These are phyloP conservation scores for Pionites leucogaster DNA, from an alignment of 2,113 vertebrate genomes.

Conservation along the genomic window DNA sequence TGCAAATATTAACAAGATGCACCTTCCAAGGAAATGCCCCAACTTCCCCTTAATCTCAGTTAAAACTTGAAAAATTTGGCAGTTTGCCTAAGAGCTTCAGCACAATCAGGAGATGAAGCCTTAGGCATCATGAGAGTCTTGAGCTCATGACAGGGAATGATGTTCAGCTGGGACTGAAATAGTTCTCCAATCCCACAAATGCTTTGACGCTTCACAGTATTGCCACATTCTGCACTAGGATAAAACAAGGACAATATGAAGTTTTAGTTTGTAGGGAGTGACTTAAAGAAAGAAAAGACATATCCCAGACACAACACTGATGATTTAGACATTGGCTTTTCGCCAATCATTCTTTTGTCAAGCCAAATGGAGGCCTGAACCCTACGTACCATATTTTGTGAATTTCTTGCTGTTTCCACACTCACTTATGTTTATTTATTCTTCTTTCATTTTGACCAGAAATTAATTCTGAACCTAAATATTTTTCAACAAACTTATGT, in stretches of 20 bases:
- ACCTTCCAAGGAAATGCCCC: conserved; percentile 20
- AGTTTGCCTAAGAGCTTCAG: conserved; percentile 33
- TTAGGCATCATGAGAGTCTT: background rate
- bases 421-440: background rate
- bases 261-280: background rate
- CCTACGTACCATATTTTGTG: background rate
- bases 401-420: background rate
- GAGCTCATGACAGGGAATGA: conserved; percentile 22
- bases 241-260: background rate
- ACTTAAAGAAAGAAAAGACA: background rate
- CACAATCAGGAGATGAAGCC: conserved; percentile 39
- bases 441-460: background rate
- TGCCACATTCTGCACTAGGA: background rate
- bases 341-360: background rate
- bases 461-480: background rate
- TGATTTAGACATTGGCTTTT: background rate
- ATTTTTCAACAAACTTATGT: background rate
- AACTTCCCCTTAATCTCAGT: conserved; percentile 36
- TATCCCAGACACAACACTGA: background rate
- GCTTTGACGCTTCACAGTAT: conserved; percentile 13
- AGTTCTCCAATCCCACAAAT: background rate
- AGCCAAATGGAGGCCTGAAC: background rate
- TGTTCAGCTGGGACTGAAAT: conserved; percentile 12
- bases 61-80: conserved; percentile 50
- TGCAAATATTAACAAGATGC: conserved; percentile 32